These are phyloP conservation scores for Stegophylla sp. DNA, from an alignment of 2,888 invertebrate genomes.

Conservation along the genomic window DNA sequence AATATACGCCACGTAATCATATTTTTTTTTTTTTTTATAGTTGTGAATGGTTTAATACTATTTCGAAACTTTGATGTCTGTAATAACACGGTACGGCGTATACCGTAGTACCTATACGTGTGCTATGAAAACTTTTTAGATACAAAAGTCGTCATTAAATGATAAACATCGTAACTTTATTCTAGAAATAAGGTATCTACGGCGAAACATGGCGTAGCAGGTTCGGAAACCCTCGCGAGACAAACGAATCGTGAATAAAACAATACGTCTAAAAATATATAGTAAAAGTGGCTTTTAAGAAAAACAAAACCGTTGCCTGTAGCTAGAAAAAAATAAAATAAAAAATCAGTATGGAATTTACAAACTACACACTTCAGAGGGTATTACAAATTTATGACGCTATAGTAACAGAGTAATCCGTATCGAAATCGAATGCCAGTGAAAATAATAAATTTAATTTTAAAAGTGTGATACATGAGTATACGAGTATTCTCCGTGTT, in stretches of 20 bases:
- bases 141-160: slow-evolving; percentile 20
- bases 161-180: slow-evolving; percentile 33
- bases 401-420: not conserved
- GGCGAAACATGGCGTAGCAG: not conserved
- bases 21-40: not conserved
- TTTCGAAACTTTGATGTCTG: slow-evolving; percentile 36
- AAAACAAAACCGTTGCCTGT: not conserved
- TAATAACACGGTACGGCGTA: not conserved
- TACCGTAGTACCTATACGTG: not conserved
- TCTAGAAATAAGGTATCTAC: slow-evolving; percentile 5
- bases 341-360: slow-evolving; percentile 16
- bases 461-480: not conserved
- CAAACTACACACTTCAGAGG: not conserved
- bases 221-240: not conserved
- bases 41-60: slow-evolving; percentile 9
- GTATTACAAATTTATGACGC: slow-evolving; percentile 1
- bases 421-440: slow-evolving; percentile 14
- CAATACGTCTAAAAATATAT: slow-evolving; percentile 15
- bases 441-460: slow-evolving; percentile 25
- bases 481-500: not conserved
- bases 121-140: slow-evolving; percentile 12
- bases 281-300: not conserved
- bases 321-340: too few species aligned
- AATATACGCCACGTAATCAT: not conserved
- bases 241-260: slow-evolving; percentile 5